Evolutionary conservation across 2,797 vertebrate genomes (phyloP).

Genomic region (Pristis pectinata): DNA sequence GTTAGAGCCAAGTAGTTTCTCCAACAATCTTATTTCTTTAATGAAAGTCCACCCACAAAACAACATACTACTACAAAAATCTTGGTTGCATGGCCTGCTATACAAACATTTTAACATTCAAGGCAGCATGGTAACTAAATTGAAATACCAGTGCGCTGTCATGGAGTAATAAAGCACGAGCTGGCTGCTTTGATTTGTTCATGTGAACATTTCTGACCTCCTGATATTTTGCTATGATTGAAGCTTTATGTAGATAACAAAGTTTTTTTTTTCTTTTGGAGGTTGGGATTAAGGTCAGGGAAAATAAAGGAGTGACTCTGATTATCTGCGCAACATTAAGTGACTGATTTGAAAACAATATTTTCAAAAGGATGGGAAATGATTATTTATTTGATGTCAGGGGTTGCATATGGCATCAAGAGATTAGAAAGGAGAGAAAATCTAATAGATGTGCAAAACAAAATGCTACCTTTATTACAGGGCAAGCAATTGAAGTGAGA

Average conservation of each 20-base stretch:
- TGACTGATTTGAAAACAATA: neutral
- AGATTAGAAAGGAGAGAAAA: neutral
- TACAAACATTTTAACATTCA: neutral
- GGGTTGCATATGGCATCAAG: neutral
- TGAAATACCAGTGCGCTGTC: neutral
- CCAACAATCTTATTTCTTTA: neutral
- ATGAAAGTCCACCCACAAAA: neutral
- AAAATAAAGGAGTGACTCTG: neutral
- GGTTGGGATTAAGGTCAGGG: neutral
- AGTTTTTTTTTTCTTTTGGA: neutral
- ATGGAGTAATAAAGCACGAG: neutral
- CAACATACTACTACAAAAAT: neutral
- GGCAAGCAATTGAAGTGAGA: neutral
- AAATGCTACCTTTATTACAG: neutral
- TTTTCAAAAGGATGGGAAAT: neutral
- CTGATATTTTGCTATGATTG: neutral
- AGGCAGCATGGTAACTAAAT: neutral
- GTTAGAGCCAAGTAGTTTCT: no score
- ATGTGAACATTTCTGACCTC: neutral
- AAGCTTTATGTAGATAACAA: neutral
- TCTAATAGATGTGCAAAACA: neutral
- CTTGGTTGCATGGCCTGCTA: neutral
- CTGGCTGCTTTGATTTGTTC: neutral
- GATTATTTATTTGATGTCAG: neutral
- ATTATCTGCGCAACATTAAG: neutral